Evolutionary conservation across 1,140 invertebrate genomes (phyloP).

Genomic region (Drosophila lini): DNA sequence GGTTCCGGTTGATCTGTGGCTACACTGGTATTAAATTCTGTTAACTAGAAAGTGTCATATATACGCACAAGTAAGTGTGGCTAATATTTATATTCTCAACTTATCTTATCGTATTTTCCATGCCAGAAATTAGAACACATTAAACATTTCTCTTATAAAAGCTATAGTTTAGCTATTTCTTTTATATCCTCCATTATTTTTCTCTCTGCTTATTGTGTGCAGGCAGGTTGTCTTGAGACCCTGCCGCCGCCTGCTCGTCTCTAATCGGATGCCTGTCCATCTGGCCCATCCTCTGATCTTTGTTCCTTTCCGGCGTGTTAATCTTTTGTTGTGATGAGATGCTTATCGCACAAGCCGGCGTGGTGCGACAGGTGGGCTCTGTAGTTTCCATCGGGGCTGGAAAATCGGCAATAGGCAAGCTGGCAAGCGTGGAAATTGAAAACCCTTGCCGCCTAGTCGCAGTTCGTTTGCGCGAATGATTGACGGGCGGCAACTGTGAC

Average conservation of each 20-base stretch:
- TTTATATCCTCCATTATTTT: not conserved
- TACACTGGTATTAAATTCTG: not conserved
- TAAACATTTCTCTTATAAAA: not conserved
- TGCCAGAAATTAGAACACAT: not conserved
- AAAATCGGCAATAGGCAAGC: conserved; percentile 13
- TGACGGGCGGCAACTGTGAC: conserved; percentile 53
- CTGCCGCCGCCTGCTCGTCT: conserved; percentile 7
- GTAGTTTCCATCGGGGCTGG: conserved; percentile 26
- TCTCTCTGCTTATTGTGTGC: conserved; percentile 28
- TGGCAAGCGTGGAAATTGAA: conserved; percentile 31
- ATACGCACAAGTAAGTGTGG: not conserved
- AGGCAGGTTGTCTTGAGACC: conserved; percentile 14
- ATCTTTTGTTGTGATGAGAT: conserved; percentile 70
- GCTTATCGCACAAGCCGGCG: conserved; percentile 60
- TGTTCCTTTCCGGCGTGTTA: conserved; percentile 59
- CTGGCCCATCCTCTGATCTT: conserved; percentile 24
- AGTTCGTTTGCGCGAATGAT: conserved; percentile 67
- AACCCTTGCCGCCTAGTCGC: conserved; percentile 44
- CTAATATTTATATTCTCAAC: not conserved
- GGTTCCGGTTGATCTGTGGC: conserved; percentile 20
- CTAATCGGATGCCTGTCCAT: conserved; percentile 37
- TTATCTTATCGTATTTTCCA: not conserved
- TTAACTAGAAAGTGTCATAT: not conserved
- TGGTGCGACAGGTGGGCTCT: conserved; percentile 61
- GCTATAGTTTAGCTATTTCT: too few species aligned